Conservation (phyloP, 2,888 invertebrate genomes). For the Morpho deidamia region DNA sequence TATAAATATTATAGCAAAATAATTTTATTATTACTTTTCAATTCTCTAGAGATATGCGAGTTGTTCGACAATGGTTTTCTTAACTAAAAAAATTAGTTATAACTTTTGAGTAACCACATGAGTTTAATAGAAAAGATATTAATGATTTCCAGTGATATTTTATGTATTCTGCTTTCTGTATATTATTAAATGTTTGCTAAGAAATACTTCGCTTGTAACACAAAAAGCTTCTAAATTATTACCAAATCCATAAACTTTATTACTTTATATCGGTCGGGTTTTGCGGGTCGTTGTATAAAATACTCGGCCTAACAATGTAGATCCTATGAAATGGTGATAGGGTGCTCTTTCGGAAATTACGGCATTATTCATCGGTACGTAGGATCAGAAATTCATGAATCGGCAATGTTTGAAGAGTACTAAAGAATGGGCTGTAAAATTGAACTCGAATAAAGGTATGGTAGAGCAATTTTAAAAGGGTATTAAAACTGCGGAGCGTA, state of each 20-base stretch:
- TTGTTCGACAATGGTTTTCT: too few species aligned
- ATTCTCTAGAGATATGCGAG: too few species aligned
- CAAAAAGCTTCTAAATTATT: constrained; percentile 10
- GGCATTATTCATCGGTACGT: constrained; percentile 19
- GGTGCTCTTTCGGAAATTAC: constrained; percentile 32
- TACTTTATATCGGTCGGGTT: constrained; percentile 31
- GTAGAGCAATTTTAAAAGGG: constrained; percentile 2
- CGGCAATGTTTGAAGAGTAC: constrained; percentile 20
- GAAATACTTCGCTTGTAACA: constrained; percentile 1
- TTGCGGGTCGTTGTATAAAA: constrained; percentile 31
- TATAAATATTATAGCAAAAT: too few species aligned
- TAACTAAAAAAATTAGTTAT: too few species aligned
- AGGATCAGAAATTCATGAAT: constrained; percentile 22
- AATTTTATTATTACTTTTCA: too few species aligned
- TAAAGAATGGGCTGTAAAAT: constrained; percentile 16
- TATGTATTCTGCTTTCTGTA: too few species aligned
- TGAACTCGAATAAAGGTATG: constrained; percentile 7
- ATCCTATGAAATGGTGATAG: constrained; percentile 35
- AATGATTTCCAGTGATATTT: too few species aligned
- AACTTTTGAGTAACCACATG: too few species aligned
- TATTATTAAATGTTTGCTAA: background rate
- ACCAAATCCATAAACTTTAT: constrained; percentile 39
- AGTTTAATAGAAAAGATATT: too few species aligned
- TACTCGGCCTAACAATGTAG: constrained; percentile 33
- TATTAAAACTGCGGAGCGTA: background rate